A percentile compares a stretch with the other conserved stretches of the same genome.
These are phyloP conservation scores for Petrocephalus sullivani DNA, from an alignment of 2,797 vertebrate species.

Conservation along the genomic window DNA sequence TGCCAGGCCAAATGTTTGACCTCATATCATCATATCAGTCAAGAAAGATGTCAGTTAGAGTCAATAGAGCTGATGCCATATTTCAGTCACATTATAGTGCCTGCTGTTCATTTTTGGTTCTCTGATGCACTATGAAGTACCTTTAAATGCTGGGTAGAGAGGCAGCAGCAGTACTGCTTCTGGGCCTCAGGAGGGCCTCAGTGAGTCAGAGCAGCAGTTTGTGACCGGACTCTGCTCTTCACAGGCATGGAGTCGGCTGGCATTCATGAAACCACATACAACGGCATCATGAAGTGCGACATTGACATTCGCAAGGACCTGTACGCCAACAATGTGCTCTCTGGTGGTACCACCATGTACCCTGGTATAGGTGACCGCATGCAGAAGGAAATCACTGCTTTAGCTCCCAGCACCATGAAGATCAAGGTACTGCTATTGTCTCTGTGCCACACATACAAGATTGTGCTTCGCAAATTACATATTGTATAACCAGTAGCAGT, in stretches of 20 bases:
- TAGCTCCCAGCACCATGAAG: conserved; percentile 83
- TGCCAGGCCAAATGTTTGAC: no score
- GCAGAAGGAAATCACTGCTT: conserved; percentile 82
- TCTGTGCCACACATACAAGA: neutral
- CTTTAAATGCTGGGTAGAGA: no score
- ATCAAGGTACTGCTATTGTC: conserved; percentile 66
- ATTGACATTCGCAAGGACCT: conserved; percentile 83
- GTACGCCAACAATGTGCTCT: conserved; percentile 80
- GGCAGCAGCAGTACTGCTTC: no score
- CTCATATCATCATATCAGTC: no score
- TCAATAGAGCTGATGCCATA: no score
- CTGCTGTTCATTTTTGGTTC: no score
- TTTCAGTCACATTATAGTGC: no score
- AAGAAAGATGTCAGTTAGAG: no score
- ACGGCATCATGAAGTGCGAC: conserved; percentile 85
- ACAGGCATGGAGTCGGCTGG: conserved; percentile 80
- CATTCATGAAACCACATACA: conserved; percentile 84
- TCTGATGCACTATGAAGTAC: no score
- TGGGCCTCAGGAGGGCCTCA: no score
- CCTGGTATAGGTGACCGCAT: conserved; percentile 80
- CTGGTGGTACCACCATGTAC: conserved; percentile 81
- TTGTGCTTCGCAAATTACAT: neutral
- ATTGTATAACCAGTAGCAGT: no score
- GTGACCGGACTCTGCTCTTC: neutral
- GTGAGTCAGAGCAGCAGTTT: neutral